phyloP scores from a whole-genome alignment of 2,113 vertebrate genomes.

The Apteryx owenii region DNA sequence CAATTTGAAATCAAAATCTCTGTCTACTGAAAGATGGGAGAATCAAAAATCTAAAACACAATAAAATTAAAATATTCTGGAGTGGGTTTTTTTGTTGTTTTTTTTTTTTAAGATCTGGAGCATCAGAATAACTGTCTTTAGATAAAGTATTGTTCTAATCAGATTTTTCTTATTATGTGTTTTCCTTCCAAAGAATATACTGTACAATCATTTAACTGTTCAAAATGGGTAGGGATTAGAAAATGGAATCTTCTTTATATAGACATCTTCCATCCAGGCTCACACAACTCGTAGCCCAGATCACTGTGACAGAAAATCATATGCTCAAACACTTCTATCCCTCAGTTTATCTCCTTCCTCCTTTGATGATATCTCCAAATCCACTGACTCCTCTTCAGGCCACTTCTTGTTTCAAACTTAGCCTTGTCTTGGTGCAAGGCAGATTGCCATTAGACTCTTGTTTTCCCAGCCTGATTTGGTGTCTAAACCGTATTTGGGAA shows the following conservation, averaged over 20 bases:
- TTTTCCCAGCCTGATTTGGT: background rate
- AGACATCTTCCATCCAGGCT: background rate
- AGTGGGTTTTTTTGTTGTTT: background rate
- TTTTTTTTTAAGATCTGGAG: background rate
- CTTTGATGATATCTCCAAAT: background rate
- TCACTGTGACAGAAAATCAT: background rate
- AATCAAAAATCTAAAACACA: background rate
- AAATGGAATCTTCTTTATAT: background rate
- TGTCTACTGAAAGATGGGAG: background rate
- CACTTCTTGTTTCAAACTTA: rapidly evolving
- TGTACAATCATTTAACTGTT: background rate
- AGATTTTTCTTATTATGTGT: background rate
- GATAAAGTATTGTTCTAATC: background rate
- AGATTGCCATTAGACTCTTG: background rate
- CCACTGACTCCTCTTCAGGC: background rate
- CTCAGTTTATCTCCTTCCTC: background rate
- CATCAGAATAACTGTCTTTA: background rate
- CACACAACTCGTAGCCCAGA: background rate
- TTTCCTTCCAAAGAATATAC: background rate
- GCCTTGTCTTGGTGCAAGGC: background rate
- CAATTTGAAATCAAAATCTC: background rate
- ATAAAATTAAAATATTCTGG: background rate
- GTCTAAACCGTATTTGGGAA: background rate
- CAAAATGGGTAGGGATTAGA: background rate
- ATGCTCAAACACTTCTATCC: background rate